Base-by-base conservation (phyloP, 2,113 vertebrate species). In the Gallinago media region DNA sequence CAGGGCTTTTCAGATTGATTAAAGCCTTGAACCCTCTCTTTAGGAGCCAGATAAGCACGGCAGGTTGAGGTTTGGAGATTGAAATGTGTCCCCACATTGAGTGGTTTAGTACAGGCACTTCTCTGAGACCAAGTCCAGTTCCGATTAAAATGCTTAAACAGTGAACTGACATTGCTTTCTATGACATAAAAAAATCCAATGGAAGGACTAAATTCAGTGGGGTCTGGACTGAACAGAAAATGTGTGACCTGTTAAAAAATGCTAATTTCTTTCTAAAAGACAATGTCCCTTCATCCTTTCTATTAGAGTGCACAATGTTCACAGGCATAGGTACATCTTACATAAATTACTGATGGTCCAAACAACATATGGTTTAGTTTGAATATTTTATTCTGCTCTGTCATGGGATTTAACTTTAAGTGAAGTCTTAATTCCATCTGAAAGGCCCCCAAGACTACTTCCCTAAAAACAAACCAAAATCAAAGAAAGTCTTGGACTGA, bases 311-410 rank as follows among this genome's bases (percentile, higher is more conserved):
- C 52, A 72, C 25, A 86, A 49, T 34, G 12, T 81, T 92, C 79
- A 86, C 25, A 91, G 47, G 32, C 70, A 78, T 68, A 94, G 47
- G 61, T 88, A 87, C 38, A 88, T 72, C 40, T 81, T 89, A 92
- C 85, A 92, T 84, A 75, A 94, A 96, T 96, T 93, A 85, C 85
- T 82, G 85, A 80, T 94, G 85, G 76, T 89, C 77, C 67, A 88
- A 96, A 91, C 75, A 97, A 92, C 97, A 98, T 95, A 94, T 94
- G 97, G 93, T 95, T 96, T 94, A 94, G 81, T 91, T 89, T 97
- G 93, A 95, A 96, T 94, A 96, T 87, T 96, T 94, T 77, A 94
- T 94, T 96, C 50, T 59, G 70, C 62, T 65, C 89, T 97, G 85
- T 85, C 95, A 87, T 52, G 72, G 66, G 79, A 88, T 88, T 95